phyloP scores from a whole-genome alignment of 64 coral and sea anemone species.

The Acropora yongei region DNA sequence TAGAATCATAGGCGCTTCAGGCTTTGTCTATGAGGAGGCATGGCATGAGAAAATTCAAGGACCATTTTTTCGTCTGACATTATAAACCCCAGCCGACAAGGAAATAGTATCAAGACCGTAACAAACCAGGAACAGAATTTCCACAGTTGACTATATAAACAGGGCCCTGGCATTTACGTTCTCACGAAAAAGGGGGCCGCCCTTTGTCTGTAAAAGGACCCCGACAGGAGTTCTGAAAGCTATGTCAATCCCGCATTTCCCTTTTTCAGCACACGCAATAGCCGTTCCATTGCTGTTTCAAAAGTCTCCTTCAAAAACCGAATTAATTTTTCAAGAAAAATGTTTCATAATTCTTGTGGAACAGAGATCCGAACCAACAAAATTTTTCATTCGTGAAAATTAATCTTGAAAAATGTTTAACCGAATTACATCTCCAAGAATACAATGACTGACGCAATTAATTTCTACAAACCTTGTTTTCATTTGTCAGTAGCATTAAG shows the following conservation, averaged over 20 bases:
- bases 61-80: background rate
- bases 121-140: background rate
- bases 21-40: background rate
- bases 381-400: conserved; percentile 1
- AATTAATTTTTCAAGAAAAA: background rate
- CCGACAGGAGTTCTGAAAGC: background rate
- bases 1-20: background rate
- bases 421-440: no score
- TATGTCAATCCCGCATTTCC: background rate
- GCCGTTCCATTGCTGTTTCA: background rate
- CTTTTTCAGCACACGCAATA: conserved; percentile 6
- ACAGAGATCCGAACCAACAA: background rate
- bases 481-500: conserved; percentile 25
- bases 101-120: background rate
- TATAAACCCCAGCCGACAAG: background rate
- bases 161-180: background rate
- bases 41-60: background rate
- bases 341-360: background rate
- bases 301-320: background rate
- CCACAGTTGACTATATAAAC: background rate
- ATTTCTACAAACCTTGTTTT: conserved; percentile 28
- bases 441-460: no score
- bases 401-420: background rate
- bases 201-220: background rate
- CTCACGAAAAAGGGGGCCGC: background rate